phyloP scores from a whole-genome alignment of 1,140 invertebrate genomes.

The Bradysia coprophila region DNA sequence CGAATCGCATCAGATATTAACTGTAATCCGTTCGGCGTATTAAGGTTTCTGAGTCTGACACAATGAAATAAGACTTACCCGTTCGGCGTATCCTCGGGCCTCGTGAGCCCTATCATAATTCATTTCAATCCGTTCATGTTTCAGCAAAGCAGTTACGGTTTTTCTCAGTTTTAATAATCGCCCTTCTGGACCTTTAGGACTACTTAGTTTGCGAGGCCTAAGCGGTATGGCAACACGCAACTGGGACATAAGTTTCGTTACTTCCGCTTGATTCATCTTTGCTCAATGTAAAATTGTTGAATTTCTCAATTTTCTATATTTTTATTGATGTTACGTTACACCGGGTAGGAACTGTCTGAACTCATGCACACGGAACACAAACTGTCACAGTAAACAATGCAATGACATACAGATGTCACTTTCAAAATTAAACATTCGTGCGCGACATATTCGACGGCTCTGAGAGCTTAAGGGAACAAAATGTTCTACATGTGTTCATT shows the following conservation, averaged over 20 bases:
- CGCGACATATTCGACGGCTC: too few relatives aligned
- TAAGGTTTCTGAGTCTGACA: too few relatives aligned
- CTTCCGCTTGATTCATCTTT: constrained; percentile 56
- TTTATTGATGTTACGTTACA: too few relatives aligned
- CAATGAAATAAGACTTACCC: too few relatives aligned
- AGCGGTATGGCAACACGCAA: constrained; percentile 42
- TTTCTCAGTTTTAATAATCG: constrained; percentile 55
- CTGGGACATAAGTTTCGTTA: constrained; percentile 51
- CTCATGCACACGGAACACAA: too few relatives aligned
- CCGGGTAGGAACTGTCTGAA: too few relatives aligned
- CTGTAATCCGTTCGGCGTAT: constrained; percentile 29
- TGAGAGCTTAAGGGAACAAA: too few relatives aligned
- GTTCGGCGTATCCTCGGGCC: constrained; percentile 73
- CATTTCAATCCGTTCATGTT: constrained; percentile 77
- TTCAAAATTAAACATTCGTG: too few relatives aligned
- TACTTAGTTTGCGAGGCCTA: constrained; percentile 38
- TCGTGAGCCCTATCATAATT: constrained; percentile 59
- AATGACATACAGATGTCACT: too few relatives aligned
- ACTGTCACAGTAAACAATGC: too few relatives aligned
- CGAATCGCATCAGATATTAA: constrained; percentile 75
- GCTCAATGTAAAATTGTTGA: not conserved
- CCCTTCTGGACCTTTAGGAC: constrained; percentile 49
- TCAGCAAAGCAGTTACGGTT: constrained; percentile 67
- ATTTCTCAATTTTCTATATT: too few relatives aligned
- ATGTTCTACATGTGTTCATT: too few relatives aligned